Conservation (phyloP, 2,797 vertebrate species). For the Emydoidea blandingii region DNA sequence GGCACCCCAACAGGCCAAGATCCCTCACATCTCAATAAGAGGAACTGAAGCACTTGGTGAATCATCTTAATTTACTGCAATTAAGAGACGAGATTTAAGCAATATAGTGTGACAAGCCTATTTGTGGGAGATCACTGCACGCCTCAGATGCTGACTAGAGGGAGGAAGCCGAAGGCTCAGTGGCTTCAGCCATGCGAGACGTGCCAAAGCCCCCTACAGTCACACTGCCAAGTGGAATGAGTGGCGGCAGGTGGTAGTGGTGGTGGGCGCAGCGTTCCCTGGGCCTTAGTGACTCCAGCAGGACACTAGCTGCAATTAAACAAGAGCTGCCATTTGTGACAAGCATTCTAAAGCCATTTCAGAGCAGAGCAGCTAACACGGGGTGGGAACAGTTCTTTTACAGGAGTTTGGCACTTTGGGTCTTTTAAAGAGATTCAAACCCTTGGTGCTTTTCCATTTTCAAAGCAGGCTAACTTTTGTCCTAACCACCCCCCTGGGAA, state of each 20-base stretch:
- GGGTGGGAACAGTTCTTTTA: neutral
- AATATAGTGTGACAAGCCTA: neutral
- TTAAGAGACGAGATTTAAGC: neutral
- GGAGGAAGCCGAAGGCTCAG: neutral
- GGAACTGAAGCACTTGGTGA: neutral
- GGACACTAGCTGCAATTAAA: neutral
- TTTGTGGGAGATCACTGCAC: neutral
- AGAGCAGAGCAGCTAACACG: neutral
- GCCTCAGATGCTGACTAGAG: neutral
- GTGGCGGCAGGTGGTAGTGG: neutral
- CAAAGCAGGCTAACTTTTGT: neutral
- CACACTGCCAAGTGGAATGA: neutral
- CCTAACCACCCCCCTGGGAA: neutral
- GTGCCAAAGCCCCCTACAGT: neutral
- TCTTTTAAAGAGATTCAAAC: neutral
- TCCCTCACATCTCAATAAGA: neutral
- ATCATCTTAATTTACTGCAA: neutral
- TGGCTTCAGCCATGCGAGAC: neutral
- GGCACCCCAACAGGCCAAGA: neutral
- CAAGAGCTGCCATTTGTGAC: neutral
- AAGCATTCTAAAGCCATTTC: neutral
- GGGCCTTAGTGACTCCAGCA: neutral
- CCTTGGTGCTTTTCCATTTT: neutral
- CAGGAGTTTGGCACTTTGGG: too few relatives aligned
- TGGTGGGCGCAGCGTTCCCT: neutral